phyloP scores from a whole-genome alignment of 2,888 invertebrate genomes.

The Sinotaia quadrata region DNA sequence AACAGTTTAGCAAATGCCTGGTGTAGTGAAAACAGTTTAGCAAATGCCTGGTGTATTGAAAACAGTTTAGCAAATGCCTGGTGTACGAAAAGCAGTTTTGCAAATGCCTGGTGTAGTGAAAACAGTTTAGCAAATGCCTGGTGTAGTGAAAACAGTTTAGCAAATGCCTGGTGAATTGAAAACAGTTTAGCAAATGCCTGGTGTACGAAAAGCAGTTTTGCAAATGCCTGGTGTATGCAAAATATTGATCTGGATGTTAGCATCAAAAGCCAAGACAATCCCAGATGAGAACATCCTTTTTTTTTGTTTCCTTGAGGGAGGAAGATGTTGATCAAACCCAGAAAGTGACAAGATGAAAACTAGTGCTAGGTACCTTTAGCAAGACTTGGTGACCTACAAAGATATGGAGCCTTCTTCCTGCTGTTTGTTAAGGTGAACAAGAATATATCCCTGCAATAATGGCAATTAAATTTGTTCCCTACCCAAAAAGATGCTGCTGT shows the following conservation, averaged over 20 bases:
- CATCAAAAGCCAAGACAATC: no score
- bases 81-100: background rate
- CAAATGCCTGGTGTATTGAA: background rate
- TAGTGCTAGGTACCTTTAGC: no score
- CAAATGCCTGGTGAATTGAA: background rate
- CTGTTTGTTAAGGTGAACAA: no score
- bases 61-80: background rate
- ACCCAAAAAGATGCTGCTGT: no score
- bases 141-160: background rate
- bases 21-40: background rate
- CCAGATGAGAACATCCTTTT: background rate
- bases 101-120: background rate
- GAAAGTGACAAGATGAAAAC: no score
- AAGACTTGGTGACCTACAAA: no score
- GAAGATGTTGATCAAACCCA: no score
- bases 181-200: background rate
- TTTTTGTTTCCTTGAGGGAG: no score
- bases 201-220: background rate
- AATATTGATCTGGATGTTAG: no score
- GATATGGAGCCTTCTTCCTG: no score
- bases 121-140: background rate
- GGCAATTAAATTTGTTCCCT: no score
- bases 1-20: background rate
- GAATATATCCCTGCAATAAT: no score
- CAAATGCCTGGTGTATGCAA: background rate